phyloP scores from a whole-genome alignment of 2,113 vertebrate genomes.

The Platysteira castanea region DNA sequence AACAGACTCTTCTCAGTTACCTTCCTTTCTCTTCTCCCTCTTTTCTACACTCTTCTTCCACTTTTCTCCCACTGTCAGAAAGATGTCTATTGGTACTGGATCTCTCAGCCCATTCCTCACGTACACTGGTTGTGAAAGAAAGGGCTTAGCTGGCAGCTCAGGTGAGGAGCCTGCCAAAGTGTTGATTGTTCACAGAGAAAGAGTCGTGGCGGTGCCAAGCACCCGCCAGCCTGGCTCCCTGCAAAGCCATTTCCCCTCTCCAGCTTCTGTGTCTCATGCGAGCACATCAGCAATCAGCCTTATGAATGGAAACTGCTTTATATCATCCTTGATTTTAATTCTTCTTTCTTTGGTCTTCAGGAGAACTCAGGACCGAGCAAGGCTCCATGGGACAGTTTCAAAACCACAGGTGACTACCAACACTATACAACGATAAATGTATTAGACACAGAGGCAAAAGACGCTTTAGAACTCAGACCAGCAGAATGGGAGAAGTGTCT shows the following conservation, averaged over 20 bases:
- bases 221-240: not conserved
- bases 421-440: constrained; percentile 99
- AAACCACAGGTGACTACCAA: constrained; percentile 95
- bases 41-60: not conserved
- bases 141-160: constrained; percentile 27
- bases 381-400: constrained; percentile 98
- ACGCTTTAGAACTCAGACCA: constrained; percentile 95
- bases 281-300: not conserved
- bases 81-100: constrained; percentile 16
- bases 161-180: constrained; percentile 22
- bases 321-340: not conserved
- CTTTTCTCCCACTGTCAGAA: not conserved
- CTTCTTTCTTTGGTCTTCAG: constrained; percentile 73
- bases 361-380: constrained; percentile 93
- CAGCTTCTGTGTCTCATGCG: not conserved
- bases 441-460: constrained; percentile 93
- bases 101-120: constrained; percentile 13
- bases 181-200: not conserved
- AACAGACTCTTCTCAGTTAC: not conserved
- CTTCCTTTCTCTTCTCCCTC: not conserved
- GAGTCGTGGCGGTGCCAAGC: not conserved
- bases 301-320: not conserved
- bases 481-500: constrained; percentile 99
- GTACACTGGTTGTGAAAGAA: not conserved
- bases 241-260: not conserved